phyloP scores from a whole-genome alignment of 2,797 vertebrate genomes.

The Cyprinella venusta region DNA sequence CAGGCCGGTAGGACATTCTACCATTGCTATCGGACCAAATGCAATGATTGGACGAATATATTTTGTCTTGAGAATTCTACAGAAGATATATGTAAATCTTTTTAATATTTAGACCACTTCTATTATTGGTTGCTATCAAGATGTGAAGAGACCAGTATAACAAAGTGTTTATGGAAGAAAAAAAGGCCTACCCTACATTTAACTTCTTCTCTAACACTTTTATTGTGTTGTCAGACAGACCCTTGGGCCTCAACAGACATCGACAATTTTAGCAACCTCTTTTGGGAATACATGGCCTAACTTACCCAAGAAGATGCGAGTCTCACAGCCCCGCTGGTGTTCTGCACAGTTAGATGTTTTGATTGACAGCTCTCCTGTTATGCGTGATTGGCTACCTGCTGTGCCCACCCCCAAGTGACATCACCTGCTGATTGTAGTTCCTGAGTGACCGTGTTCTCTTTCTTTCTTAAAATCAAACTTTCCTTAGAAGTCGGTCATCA shows the following conservation, averaged over 20 bases:
- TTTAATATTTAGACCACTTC: too few relatives aligned
- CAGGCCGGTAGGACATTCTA: too few relatives aligned
- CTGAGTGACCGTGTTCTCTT: constrained; percentile 14
- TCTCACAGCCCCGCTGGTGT: neutral
- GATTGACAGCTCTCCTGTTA: constrained; percentile 70
- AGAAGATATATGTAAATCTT: too few relatives aligned
- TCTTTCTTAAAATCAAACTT: neutral
- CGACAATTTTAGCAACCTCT: neutral
- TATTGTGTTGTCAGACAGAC: neutral
- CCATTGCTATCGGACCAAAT: too few relatives aligned
- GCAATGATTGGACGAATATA: too few relatives aligned
- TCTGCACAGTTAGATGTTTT: constrained; percentile 36
- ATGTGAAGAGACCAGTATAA: too few relatives aligned
- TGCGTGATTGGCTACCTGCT: constrained; percentile 70
- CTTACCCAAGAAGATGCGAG: neutral
- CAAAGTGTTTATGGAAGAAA: too few relatives aligned
- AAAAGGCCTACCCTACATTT: too few relatives aligned
- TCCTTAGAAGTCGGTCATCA: neutral
- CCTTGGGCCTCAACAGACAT: neutral
- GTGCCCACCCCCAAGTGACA: constrained; percentile 65
- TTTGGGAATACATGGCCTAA: neutral
- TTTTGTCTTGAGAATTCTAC: too few relatives aligned
- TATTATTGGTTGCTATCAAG: too few relatives aligned
- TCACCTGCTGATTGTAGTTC: constrained; percentile 74
- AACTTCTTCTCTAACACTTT: neutral